Evolutionary conservation across 2,888 invertebrate genomes (phyloP).

Genomic region (Oscheius myriophilus): DNA sequence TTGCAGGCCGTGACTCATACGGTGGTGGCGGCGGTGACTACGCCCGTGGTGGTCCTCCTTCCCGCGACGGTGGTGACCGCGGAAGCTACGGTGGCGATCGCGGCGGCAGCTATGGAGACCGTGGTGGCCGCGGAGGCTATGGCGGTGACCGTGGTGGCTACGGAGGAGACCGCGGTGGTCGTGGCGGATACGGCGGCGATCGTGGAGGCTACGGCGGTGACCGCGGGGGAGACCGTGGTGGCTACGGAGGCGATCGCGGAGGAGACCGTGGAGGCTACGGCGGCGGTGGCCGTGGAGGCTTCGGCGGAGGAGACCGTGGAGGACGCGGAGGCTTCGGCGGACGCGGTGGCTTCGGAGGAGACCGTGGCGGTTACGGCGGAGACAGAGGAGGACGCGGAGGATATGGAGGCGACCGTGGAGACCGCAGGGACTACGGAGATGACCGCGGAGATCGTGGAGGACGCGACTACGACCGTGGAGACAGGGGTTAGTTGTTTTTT

Average conservation of each 20-base stretch:
- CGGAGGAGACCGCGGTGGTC: conserved; percentile 27
- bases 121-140: conserved; percentile 26
- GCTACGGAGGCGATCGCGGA: conserved; percentile 2
- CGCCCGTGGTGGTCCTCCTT: conserved; percentile 24
- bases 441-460: conserved; percentile 28
- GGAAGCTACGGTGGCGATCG: conserved; percentile 25
- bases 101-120: conserved; percentile 27
- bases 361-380: conserved; percentile 34
- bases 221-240: conserved; percentile 13
- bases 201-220: conserved; percentile 1
- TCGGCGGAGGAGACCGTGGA: conserved; percentile 35
- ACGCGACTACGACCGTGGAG: conserved; percentile 19
- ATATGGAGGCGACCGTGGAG: conserved; percentile 28
- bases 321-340: conserved; percentile 29
- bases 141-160: conserved; percentile 23
- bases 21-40: conserved; percentile 15
- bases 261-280: conserved; percentile 24
- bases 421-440: conserved; percentile 21
- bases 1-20: conserved; percentile 27
- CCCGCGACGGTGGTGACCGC: conserved; percentile 13
- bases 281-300: conserved; percentile 25
- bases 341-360: conserved; percentile 29
- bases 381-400: conserved; percentile 23
- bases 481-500: conserved; percentile 30
- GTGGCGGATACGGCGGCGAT: conserved; percentile 10